A percentile compares a stretch with the other conserved stretches of the same genome.
Conservation (phyloP, 2,888 invertebrate species). For the Micropterix aruncella region DNA sequence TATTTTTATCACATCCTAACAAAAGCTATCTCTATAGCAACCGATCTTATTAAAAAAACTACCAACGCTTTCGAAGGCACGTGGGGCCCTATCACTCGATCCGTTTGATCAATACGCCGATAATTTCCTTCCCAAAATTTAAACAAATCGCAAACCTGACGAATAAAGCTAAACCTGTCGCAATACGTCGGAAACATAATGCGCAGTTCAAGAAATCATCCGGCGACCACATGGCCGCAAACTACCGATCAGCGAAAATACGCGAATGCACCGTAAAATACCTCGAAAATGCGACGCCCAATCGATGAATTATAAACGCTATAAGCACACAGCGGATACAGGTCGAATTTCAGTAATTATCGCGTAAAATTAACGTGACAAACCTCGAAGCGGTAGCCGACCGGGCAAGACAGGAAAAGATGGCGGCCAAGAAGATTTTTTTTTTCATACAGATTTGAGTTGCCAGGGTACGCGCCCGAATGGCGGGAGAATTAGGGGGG, state of each 20-base stretch:
- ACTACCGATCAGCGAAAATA: constrained; percentile 1
- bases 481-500: no score
- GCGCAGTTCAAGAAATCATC: constrained; percentile 29
- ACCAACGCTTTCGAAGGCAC: no score
- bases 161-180: constrained; percentile 18
- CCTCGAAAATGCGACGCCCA: no score
- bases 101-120: constrained; percentile 21
- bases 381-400: constrained; percentile 35
- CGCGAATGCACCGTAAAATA: not conserved
- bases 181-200: constrained; percentile 23
- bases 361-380: constrained; percentile 17
- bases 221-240: constrained; percentile 32
- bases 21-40: no score
- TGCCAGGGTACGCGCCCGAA: no score
- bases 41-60: no score
- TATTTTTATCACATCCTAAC: no score
- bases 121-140: constrained; percentile 9
- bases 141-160: constrained; percentile 24
- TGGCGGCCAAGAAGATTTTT: constrained; percentile 24
- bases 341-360: no score
- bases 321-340: no score
- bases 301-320: no score
- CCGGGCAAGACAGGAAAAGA: constrained; percentile 34
- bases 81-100: not conserved
- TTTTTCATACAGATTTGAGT: no score